Percentiles rank a stretch among this genome's conserved stretches.
These are phyloP conservation scores for Acanthosoma haemorrhoidale DNA, from an alignment of 2,888 invertebrate genomes.

Conservation along the genomic window DNA sequence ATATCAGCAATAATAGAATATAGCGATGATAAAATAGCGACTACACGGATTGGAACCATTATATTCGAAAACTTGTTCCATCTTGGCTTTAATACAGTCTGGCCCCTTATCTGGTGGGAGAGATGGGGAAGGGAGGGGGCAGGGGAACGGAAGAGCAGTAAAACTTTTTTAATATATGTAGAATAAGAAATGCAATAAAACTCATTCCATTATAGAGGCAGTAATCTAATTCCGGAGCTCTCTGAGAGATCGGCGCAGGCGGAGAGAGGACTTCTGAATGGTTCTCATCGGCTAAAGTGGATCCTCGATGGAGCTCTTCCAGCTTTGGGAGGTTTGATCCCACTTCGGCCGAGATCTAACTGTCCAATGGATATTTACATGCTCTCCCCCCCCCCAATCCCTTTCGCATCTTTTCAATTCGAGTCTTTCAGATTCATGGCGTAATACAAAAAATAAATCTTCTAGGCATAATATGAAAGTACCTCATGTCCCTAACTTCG, in stretches of 20 bases:
- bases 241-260: neutral
- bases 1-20: too few species aligned
- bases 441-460: too few species aligned
- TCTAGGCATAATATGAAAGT: too few species aligned
- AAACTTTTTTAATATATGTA: conserved; percentile 22
- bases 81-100: neutral
- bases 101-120: neutral
- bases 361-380: neutral
- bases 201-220: conserved; percentile 6
- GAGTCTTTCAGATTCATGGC: too few species aligned
- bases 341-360: neutral
- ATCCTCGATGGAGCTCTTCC: neutral
- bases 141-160: neutral
- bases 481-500: too few species aligned
- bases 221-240: conserved; percentile 1
- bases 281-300: neutral
- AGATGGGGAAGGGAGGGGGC: neutral
- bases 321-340: neutral
- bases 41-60: neutral
- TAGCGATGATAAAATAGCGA: neutral
- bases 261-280: neutral
- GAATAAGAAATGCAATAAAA: conserved; percentile 17
- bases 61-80: neutral
- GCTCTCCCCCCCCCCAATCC: neutral
- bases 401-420: conserved; percentile 11